Evolutionary conservation across 1,140 invertebrate genomes (phyloP).

Genomic region (Calephelis virginiensis): DNA sequence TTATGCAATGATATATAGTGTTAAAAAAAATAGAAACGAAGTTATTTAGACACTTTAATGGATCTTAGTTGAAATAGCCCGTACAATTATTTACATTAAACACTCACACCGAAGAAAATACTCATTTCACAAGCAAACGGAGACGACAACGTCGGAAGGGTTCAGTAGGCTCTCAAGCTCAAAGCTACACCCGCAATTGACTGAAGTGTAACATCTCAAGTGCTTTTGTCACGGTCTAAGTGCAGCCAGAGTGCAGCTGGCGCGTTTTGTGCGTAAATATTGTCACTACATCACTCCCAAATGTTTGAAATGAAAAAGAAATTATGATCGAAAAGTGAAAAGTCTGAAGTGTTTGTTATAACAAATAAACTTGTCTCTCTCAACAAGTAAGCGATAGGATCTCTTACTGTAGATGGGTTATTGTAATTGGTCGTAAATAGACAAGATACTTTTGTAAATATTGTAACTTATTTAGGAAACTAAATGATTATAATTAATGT

Average conservation of each 20-base stretch:
- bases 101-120: conserved; percentile 17
- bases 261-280: conserved; percentile 56
- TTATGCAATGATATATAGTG: no score
- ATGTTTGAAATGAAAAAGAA: conserved; percentile 22
- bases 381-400: no score
- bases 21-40: no score
- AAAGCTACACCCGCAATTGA: conserved; percentile 65
- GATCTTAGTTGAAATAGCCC: neutral
- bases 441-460: no score
- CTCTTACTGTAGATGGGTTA: no score
- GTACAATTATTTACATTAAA: conserved; percentile 14
- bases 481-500: no score
- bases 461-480: no score
- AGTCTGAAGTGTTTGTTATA: no score
- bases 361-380: no score
- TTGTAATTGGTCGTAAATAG: no score
- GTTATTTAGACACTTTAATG: neutral
- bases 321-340: neutral
- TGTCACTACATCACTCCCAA: conserved; percentile 34
- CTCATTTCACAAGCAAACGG: conserved; percentile 20
- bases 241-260: conserved; percentile 45
- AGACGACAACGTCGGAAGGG: conserved; percentile 35
- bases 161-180: conserved; percentile 50
- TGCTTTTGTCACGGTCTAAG: conserved; percentile 50
- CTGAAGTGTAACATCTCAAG: conserved; percentile 58